Conservation (phyloP, 2,113 vertebrate species). For the Lepisosteus oculatus region DNA sequence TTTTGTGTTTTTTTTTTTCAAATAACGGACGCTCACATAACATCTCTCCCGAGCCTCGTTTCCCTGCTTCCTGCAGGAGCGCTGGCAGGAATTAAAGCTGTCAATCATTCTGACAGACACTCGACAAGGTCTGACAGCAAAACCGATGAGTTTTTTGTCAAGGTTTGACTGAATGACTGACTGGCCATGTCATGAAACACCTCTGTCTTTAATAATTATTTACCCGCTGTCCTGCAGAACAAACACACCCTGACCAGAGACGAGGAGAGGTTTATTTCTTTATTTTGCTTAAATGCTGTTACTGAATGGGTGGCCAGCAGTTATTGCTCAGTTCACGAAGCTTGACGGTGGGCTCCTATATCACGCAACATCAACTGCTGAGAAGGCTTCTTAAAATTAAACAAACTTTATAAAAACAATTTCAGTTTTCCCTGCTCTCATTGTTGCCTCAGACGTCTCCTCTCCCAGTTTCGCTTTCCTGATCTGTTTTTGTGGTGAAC, state of each 20-base stretch:
- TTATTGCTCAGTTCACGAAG: no score
- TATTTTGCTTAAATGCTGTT: no score
- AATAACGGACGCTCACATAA: background rate
- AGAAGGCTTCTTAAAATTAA: no score
- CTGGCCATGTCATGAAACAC: slow-evolving; percentile 9
- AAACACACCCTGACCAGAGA: background rate
- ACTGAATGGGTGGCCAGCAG: no score
- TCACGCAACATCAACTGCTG: no score
- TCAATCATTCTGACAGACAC: slow-evolving; percentile 50
- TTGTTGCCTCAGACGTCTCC: no score
- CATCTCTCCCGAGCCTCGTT: background rate
- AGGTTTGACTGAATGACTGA: slow-evolving; percentile 20
- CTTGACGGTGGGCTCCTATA: no score
- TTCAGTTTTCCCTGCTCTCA: no score
- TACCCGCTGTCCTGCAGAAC: background rate
- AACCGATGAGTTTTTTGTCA: slow-evolving; percentile 20
- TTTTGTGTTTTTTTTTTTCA: background rate
- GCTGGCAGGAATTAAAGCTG: slow-evolving; percentile 54
- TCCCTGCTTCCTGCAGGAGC: slow-evolving; percentile 6
- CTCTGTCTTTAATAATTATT: slow-evolving; percentile 12
- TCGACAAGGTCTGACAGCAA: slow-evolving; percentile 5
- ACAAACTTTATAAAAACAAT: no score
- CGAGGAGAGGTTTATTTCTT: background rate
- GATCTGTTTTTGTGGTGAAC: background rate
- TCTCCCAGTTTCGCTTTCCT: no score